Base-by-base conservation (phyloP, 2,113 vertebrate species). In the Nannospalax galili region DNA sequence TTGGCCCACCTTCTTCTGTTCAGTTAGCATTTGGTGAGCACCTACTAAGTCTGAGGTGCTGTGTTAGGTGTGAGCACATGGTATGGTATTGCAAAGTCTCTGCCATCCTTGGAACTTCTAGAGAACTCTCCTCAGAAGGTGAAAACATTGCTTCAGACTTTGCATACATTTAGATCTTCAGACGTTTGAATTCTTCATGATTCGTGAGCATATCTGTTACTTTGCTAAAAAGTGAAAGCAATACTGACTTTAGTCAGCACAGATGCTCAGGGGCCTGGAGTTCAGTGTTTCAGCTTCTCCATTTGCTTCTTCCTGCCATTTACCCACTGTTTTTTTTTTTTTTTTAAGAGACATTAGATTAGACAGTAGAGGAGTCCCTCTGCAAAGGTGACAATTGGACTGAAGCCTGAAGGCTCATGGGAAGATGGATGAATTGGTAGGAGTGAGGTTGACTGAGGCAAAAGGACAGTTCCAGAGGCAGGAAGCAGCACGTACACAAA, bases 151-250 rank as follows among this genome's bases (percentile, higher is more conserved):
- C n/a, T 11, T 48, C 7, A 10, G 62, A 52, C 30, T 42, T 60
- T 40, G n/a, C 5, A 30, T 11, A 9, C 72, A 56, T 19, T 45
- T n/a, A 70, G 82, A 74, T 52, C 64, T 60, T 15, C 30, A 40
- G 69, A 22, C 32, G 73, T 56, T 65, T 93, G 86, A 89, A 77
- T 77, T 80, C 35, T 78, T 88, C 40, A 19, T 52, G 72, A 40
- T 30, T 96, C 42, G 56, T 32, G 35, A 37, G 65, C 28, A 8
- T 56, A 28, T 24, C 37, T 93, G 24, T 32, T 32, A 84, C 32
- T 30, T 69, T 32, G 30, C 78, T 91, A 32, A 80, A 93, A 91
- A 92, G 58, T 24, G 52, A 67, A 89, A 95, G 35, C 40, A 58
- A 17, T 8, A 35, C 5, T n/a, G 72, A 75, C 56, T 56, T 7